Percentiles rank a stretch among this genome's conserved stretches.
Conservation (phyloP, 2,113 vertebrate genomes). For the Cricetomys ansorgei region DNA sequence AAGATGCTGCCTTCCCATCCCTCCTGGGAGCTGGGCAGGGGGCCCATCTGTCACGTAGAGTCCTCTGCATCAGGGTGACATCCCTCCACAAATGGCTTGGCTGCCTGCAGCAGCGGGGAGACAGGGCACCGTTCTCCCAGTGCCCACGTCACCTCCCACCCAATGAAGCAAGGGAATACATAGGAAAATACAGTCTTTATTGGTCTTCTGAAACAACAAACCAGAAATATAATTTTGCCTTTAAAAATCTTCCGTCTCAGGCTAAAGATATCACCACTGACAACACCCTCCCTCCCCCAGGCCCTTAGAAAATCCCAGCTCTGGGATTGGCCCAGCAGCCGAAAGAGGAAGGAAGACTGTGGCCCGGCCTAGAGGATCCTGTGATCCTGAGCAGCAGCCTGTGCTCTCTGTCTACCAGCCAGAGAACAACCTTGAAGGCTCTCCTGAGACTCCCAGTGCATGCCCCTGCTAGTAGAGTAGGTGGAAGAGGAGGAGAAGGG, state of each 20-base stretch:
- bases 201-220: constrained; percentile 91
- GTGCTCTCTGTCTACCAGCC: neutral
- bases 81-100: neutral
- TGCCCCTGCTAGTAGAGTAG: neutral
- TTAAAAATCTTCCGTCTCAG: constrained; percentile 88
- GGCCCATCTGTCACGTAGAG: neutral
- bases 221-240: constrained; percentile 92
- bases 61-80: neutral
- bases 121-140: neutral
- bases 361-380: neutral
- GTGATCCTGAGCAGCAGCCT: neutral
- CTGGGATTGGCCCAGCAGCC: neutral
- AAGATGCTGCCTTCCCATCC: neutral
- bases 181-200: constrained; percentile 93
- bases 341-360: constrained; percentile 43
- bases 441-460: neutral
- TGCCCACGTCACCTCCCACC: neutral
- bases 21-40: neutral
- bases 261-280: constrained; percentile 82
- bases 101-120: neutral
- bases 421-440: neutral
- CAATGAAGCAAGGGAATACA: constrained; percentile 78
- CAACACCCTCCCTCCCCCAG: constrained; percentile 55
- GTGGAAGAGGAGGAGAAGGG: neutral
- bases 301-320: constrained; percentile 81